phyloP scores from a whole-genome alignment of 2,113 vertebrate species.

The mouse (Mus musculus) region DNA sequence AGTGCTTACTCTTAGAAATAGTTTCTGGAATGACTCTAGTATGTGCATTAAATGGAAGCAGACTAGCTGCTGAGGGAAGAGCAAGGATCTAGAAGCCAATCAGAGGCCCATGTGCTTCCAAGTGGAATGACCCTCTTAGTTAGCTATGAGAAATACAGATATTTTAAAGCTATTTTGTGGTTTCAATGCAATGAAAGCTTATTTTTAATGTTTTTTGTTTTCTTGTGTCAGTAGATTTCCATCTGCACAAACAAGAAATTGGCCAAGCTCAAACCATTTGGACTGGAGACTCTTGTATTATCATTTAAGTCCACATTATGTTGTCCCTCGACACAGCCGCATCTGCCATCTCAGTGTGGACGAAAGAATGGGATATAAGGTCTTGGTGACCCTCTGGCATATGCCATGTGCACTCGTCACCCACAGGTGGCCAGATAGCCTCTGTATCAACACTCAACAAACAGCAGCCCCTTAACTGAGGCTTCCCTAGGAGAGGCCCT shows the following conservation, averaged over 20 bases:
- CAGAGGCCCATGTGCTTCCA: not conserved
- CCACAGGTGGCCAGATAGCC: not conserved
- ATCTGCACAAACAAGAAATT: not conserved
- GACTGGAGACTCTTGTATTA: not conserved
- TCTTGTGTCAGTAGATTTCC: slow-evolving; percentile 29
- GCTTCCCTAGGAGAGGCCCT: not conserved
- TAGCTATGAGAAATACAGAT: not conserved
- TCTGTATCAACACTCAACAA: not conserved
- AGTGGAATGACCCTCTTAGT: not conserved
- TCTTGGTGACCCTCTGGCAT: not conserved
- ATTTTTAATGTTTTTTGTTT: slow-evolving; percentile 11
- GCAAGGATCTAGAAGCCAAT: not conserved
- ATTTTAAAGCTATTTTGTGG: not conserved
- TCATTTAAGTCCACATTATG: not conserved
- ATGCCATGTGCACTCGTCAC: not conserved
- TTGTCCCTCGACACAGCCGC: not conserved
- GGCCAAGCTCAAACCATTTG: not conserved
- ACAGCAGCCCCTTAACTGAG: not conserved
- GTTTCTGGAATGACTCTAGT: slow-evolving; percentile 39
- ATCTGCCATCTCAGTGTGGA: not conserved
- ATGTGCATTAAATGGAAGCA: not conserved
- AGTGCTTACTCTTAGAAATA: slow-evolving; percentile 15
- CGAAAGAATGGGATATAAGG: not conserved
- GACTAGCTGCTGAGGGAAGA: too few species aligned
- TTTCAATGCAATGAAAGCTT: not conserved